Conservation (phyloP, 2,797 vertebrate genomes). For the Squalus acanthias region DNA sequence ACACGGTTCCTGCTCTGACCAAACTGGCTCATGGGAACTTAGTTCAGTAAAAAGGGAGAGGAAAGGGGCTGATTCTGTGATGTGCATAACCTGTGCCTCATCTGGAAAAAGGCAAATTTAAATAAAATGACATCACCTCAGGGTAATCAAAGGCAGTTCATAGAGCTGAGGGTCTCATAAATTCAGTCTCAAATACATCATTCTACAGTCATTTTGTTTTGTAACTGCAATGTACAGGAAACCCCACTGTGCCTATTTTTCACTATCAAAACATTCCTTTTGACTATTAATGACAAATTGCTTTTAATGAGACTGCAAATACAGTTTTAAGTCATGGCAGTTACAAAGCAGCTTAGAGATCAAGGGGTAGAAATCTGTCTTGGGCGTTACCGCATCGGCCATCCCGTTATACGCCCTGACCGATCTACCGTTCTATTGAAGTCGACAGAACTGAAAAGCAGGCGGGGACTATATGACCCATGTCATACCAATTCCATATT, state of each 20-base stretch:
- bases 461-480: not conserved
- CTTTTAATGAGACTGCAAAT: not conserved
- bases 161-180: not conserved
- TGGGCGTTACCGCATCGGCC: not conserved
- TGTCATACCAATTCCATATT: not conserved
- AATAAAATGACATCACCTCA: slow-evolving; percentile 26
- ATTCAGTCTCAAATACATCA: not conserved
- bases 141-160: not conserved
- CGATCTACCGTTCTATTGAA: too few relatives aligned
- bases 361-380: not conserved
- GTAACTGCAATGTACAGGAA: not conserved
- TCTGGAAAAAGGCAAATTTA: not conserved
- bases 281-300: not conserved
- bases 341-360: not conserved
- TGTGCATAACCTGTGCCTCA: not conserved
- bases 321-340: not conserved
- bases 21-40: not conserved
- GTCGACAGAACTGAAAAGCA: not conserved
- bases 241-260: not conserved
- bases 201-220: not conserved
- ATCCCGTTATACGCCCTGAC: too few relatives aligned
- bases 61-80: not conserved
- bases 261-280: slow-evolving; percentile 8
- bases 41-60: not conserved
- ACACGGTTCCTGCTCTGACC: not conserved